Evolutionary conservation across 2,888 invertebrate species (phyloP), one percentile per base, ranked within the genome.

Genomic region (Epinotia brunnichana): DNA sequence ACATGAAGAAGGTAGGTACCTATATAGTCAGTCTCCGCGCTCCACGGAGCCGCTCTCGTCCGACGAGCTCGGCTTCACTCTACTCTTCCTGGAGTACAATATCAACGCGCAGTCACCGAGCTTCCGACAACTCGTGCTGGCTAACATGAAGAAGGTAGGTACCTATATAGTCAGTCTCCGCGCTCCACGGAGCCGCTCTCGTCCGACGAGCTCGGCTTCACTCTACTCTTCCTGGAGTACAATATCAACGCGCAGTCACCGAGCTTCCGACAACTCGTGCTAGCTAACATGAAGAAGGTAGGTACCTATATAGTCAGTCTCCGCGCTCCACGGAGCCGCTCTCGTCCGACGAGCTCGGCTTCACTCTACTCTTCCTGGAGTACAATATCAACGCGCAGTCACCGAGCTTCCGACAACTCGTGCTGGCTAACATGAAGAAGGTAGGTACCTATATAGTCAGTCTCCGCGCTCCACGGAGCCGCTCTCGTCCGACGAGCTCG

Each of bases 1-100:
- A 95, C 2, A 90, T 96, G 66, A 96, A 96, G 81, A 98, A 97
- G 94, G 96, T 96, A 82, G n/a, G n/a, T n/a, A n/a, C n/a, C n/a
- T n/a, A n/a, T n/a, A n/a, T n/a, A n/a, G n/a, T n/a, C n/a, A n/a
- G n/a, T n/a, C n/a, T n/a, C n/a, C n/a, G n/a, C n/a, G n/a, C n/a
- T 95, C 95, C 2, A 97, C 97, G 2, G 96, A 97, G 82, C 77
- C 90, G 15, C 94, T 96, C 76, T 84, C 92, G 0, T 71, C 82
- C 0, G 88, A 89, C 56, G 97, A 98, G 82, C 91, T 97, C 48
- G 83, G 94, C 2, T 91, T 95, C 17, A 87, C 97, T 29, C 84
- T 94, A 13, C 86, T 87, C 44, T 97, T 95, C 87, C 82, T 97
- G 48, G 87, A 90, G 17, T 95, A 95, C 83, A 97, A 97, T 89